A percentile compares a stretch with the other conserved stretches of the same genome.
These are phyloP conservation scores for Drosophila borborema DNA, from an alignment of 2,888 invertebrate species.

Conservation along the genomic window DNA sequence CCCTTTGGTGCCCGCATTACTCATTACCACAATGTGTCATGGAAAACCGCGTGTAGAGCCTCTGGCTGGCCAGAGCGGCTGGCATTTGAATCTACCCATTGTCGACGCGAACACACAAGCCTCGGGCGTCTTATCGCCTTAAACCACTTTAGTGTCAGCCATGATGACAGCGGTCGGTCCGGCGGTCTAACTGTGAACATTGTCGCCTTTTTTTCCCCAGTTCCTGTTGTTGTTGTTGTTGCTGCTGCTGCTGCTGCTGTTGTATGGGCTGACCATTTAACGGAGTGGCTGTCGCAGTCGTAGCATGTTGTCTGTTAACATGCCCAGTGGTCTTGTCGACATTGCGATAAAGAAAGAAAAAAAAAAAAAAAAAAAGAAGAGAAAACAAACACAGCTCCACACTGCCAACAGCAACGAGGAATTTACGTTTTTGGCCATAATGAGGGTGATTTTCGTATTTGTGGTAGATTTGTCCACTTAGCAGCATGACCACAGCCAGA, in stretches of 20 bases:
- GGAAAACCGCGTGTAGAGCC: constrained; percentile 29
- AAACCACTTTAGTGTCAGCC: constrained; percentile 84
- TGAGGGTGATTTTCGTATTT: constrained; percentile 84
- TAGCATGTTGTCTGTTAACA: constrained; percentile 74
- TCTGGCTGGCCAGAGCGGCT: not conserved
- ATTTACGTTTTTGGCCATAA: constrained; percentile 80
- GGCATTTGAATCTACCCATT: constrained; percentile 20
- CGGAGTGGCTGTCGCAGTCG: constrained; percentile 46
- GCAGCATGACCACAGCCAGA: constrained; percentile 70
- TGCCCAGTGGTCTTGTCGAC: constrained; percentile 79
- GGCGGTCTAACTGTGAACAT: constrained; percentile 65
- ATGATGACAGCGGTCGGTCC: constrained; percentile 82
- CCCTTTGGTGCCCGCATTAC: not conserved
- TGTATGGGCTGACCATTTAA: constrained; percentile 55
- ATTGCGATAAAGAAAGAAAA: constrained; percentile 66
- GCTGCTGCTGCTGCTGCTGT: constrained; percentile 28
- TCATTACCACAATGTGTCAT: constrained; percentile 44
- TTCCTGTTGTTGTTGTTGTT: constrained; percentile 18
- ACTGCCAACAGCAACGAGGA: constrained; percentile 17
- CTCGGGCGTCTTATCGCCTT: constrained; percentile 81
- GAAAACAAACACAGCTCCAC: constrained; percentile 7
- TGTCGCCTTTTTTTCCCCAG: constrained; percentile 60
- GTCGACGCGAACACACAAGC: constrained; percentile 28
- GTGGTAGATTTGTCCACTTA: constrained; percentile 84
- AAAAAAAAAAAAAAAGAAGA: constrained; percentile 47